Evolutionary conservation across 2,888 invertebrate genomes (phyloP).

Genomic region (Eupithecia dodoneata): DNA sequence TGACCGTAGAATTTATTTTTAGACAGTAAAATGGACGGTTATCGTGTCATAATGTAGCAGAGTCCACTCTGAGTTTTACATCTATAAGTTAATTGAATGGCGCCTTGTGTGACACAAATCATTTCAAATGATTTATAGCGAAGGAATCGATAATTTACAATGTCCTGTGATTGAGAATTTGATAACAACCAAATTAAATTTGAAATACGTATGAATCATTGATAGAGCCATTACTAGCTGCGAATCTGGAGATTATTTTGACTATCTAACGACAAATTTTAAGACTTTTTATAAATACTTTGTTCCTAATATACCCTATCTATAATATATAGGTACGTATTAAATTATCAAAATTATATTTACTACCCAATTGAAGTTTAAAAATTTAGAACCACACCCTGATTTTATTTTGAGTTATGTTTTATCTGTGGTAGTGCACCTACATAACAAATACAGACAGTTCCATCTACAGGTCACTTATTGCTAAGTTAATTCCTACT

Average conservation of each 20-base stretch:
- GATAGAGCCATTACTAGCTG: not conserved
- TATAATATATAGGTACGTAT: too few relatives aligned
- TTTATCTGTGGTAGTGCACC: not conserved
- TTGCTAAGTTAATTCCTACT: not conserved
- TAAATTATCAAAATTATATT: not conserved
- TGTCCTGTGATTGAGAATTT: slow-evolving; percentile 55
- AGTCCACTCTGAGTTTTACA: slow-evolving; percentile 32
- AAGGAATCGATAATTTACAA: slow-evolving; percentile 52
- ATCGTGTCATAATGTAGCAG: slow-evolving; percentile 44
- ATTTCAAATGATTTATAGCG: slow-evolving; percentile 53
- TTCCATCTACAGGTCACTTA: not conserved
- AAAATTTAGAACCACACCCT: not conserved
- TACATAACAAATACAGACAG: not conserved
- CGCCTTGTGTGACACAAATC: slow-evolving; percentile 53
- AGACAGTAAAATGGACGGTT: slow-evolving; percentile 46
- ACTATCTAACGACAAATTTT: not conserved
- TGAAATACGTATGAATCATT: not conserved
- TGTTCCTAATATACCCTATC: too few relatives aligned
- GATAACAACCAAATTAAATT: slow-evolving; percentile 52
- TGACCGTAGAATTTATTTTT: slow-evolving; percentile 48
- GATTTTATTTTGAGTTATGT: not conserved
- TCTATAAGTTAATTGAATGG: slow-evolving; percentile 47
- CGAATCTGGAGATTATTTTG: not conserved
- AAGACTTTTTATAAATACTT: not conserved
- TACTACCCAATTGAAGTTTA: not conserved